Evolutionary conservation across 2,888 invertebrate species (phyloP), one percentile per base, ranked within the genome.

Genomic region (Caenorhabditis sp.): DNA sequence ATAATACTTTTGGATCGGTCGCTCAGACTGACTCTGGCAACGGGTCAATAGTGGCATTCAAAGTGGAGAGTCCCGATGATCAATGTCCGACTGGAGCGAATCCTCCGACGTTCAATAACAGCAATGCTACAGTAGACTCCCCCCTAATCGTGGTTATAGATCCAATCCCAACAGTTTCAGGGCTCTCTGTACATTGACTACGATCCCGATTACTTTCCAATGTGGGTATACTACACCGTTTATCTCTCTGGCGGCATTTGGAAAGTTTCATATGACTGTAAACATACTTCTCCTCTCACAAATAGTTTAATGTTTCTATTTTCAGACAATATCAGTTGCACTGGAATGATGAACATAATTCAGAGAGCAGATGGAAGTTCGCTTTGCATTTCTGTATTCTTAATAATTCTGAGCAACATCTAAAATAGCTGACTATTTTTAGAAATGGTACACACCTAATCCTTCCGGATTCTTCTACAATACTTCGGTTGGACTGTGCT

Each of bases 61-160:
- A 61, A 39, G 61, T 50, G 6, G 45, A 48, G 2, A 46, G 17
- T 46, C 39, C 61, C 7, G 17, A 15, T 30, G 32, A 17, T 17
- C 2, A 48, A 13, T 61, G 50, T 39, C 61, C 61, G 8, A 11
- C 15, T n/a, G 59, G 59, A n/a, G 7, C 15, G 11, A 48, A 59
- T 26, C 43, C 59, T 15, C 61, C 50, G 11, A 61, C 61, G 27
- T 61, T 61, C 20, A n/a, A 61, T 9, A 30, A 48, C 37, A 32
- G 35, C 5, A 59, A 48, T 37, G 59, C 59, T 6, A 59, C 59
- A 26, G 59, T 59, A 46, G n/a, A n/a, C n/a, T n/a, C n/a, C n/a
- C 1, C 13, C n/a, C 20, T 35, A 4, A 13, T n/a, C 15, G 6
- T 30, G 2, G 13, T 15, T 20, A 5, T 7, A 13, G 37, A 13